Conservation (phyloP, 2,888 invertebrate genomes). For the Lumbricus terrestris region DNA sequence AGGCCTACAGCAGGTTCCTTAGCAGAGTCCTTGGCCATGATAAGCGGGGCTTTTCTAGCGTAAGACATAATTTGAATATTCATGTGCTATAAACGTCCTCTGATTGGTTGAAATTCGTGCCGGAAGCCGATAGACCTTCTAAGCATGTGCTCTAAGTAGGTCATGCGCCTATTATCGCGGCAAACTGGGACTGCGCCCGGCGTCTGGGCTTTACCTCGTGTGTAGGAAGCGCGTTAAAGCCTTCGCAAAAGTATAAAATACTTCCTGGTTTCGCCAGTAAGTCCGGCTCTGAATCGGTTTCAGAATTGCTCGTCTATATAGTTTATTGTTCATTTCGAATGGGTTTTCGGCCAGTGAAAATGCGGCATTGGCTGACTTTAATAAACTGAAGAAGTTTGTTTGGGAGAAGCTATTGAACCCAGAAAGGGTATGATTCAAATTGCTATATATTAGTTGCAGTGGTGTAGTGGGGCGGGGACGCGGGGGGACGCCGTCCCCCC, state of each 20-base stretch:
- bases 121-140: not conserved
- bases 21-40: no score
- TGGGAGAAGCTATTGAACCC: not conserved
- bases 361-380: not conserved
- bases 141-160: no score
- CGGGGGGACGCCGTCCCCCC: no score
- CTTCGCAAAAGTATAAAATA: not conserved
- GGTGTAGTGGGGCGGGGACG: no score
- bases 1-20: no score
- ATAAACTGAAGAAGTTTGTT: not conserved
- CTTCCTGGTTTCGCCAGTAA: not conserved
- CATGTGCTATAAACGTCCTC: not conserved
- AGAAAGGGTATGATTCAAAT: not conserved
- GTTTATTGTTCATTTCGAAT: not conserved
- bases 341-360: not conserved
- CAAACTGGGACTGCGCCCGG: not conserved
- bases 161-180: not conserved
- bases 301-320: not conserved
- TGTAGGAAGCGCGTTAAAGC: not conserved
- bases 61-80: not conserved
- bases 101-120: slow-evolving; percentile 3
- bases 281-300: not conserved
- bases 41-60: not conserved
- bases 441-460: no score
- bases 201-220: not conserved